A percentile compares a stretch with the other conserved stretches of the same genome.
phyloP scores from a whole-genome alignment of 92 coral and sea anemone genomes.

The Desmophyllum pertusum region DNA sequence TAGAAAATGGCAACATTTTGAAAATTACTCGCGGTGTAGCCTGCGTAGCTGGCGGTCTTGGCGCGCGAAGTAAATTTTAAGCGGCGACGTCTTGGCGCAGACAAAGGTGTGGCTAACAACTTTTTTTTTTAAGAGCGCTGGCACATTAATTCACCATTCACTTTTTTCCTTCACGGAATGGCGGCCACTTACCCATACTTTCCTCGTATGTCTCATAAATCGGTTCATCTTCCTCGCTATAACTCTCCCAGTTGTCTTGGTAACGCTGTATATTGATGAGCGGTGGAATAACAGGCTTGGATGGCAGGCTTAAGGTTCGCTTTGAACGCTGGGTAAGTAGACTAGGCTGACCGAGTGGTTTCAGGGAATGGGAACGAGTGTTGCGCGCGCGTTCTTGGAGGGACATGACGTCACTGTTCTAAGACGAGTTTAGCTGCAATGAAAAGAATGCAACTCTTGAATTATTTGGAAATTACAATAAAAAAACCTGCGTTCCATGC shows the following conservation, averaged over 20 bases:
- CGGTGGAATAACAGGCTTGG: conserved; percentile 31
- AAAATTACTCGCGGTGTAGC: neutral
- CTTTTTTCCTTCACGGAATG: too few relatives aligned
- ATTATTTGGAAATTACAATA: neutral
- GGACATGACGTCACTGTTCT: conserved; percentile 14
- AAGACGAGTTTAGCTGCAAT: neutral
- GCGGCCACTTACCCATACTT: conserved; percentile 7
- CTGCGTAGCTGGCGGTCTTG: too few relatives aligned
- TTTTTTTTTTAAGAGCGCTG: too few relatives aligned
- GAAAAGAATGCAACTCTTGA: neutral
- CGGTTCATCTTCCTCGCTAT: conserved; percentile 8
- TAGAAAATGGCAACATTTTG: neutral
- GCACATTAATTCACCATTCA: neutral
- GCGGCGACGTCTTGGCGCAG: too few relatives aligned
- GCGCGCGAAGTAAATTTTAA: too few relatives aligned
- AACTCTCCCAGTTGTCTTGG: conserved; percentile 25
- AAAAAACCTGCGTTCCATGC: neutral
- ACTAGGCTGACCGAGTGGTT: conserved; percentile 35
- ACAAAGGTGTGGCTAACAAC: too few relatives aligned
- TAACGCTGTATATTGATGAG: conserved; percentile 36
- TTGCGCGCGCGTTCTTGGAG: conserved; percentile 11
- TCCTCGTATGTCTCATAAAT: neutral
- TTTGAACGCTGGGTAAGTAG: conserved; percentile 44
- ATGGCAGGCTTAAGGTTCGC: conserved; percentile 44
- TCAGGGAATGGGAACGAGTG: conserved; percentile 39